Conservation (phyloP, 2,888 invertebrate species). For the Noctua pronuba region DNA sequence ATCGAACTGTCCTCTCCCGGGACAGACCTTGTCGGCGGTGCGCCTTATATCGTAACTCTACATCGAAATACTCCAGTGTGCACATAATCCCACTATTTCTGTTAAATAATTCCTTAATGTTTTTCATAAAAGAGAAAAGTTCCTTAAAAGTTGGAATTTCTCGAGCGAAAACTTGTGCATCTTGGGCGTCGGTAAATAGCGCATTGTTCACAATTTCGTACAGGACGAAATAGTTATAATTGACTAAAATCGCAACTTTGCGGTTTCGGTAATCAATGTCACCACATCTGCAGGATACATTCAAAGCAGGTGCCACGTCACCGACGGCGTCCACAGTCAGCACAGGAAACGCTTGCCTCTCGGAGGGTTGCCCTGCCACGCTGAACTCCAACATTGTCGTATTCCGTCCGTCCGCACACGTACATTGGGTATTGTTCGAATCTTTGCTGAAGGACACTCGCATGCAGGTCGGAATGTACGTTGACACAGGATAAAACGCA, state of each 20-base stretch:
- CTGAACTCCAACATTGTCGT: slow-evolving; percentile 17
- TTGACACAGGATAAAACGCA: slow-evolving; percentile 40
- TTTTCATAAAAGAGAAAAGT: slow-evolving; percentile 13
- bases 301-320: slow-evolving; percentile 15
- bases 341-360: slow-evolving; percentile 18
- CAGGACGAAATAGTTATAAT: slow-evolving; percentile 17
- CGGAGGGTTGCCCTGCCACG: neutral
- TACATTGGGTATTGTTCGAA: slow-evolving; percentile 14
- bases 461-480: slow-evolving; percentile 22
- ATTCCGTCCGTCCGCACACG: slow-evolving; percentile 19
- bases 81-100: slow-evolving; percentile 19
- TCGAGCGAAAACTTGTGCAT: slow-evolving; percentile 22
- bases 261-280: slow-evolving; percentile 18
- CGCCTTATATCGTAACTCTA: slow-evolving; percentile 27
- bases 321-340: neutral
- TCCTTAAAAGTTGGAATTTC: slow-evolving; percentile 22
- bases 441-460: slow-evolving; percentile 19
- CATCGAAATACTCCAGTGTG: slow-evolving; percentile 32
- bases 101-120: neutral
- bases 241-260: slow-evolving; percentile 14
- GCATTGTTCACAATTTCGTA: slow-evolving; percentile 12
- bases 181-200: neutral
- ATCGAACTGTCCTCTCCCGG: neutral
- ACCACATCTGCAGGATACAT: slow-evolving; percentile 37
- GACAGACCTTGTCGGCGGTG: neutral